Conservation (phyloP, 2,888 invertebrate genomes). For the Caenorhabditis sp. region DNA sequence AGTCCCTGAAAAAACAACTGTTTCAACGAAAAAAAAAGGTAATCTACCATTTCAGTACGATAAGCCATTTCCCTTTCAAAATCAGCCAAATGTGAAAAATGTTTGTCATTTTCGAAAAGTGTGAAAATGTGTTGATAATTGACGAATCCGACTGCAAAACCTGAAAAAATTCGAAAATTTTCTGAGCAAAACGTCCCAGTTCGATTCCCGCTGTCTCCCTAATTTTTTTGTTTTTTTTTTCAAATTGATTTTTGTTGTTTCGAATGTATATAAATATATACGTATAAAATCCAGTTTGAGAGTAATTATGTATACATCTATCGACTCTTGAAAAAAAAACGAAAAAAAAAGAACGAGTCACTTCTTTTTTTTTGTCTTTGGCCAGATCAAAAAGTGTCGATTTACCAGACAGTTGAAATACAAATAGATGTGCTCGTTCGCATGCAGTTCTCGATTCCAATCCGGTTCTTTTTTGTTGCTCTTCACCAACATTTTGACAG, state of each 20-base stretch:
- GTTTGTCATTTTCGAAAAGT: constrained; percentile 83
- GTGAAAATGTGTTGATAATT: constrained; percentile 57
- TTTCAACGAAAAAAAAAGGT: constrained; percentile 26
- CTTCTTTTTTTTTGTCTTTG: neutral
- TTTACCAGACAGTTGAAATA: neutral
- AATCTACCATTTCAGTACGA: constrained; percentile 82
- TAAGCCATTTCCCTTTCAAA: constrained; percentile 86
- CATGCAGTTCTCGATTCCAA: neutral
- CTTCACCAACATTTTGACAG: neutral
- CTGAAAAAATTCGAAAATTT: constrained; percentile 42
- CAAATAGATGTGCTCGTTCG: neutral
- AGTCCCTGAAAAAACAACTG: constrained; percentile 79
- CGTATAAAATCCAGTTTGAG: neutral
- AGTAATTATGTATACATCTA: neutral
- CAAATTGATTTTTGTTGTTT: neutral
- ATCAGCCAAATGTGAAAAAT: constrained; percentile 84
- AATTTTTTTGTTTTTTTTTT: neutral
- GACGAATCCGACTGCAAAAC: constrained; percentile 46
- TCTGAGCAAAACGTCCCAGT: no score
- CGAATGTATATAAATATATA: neutral
- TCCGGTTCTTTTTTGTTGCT: constrained; percentile 4
- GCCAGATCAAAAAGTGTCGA: neutral
- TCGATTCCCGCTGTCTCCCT: neutral
- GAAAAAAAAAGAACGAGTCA: no score
- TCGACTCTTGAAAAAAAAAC: neutral